A percentile compares a stretch with the other conserved stretches of the same genome.
These are phyloP conservation scores for Astreopora myriophthalma DNA, from an alignment of 64 coral and sea anemone genomes.

Conservation along the genomic window DNA sequence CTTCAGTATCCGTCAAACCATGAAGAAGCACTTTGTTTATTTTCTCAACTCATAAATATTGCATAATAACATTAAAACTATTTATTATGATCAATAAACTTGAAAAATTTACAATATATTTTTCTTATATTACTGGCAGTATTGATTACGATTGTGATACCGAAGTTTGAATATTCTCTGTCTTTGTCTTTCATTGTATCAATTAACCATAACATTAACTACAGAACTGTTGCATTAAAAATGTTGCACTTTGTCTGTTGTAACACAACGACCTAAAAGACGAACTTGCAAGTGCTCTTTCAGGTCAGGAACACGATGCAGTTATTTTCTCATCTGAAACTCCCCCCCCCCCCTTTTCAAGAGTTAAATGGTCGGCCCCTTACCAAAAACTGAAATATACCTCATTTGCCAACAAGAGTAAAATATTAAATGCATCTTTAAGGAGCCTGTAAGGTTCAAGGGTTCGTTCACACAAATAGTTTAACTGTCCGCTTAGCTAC, in stretches of 20 bases:
- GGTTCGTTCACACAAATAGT: too few relatives aligned
- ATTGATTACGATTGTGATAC: neutral
- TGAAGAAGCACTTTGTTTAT: neutral
- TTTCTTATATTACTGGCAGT: neutral
- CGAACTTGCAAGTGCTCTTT: neutral
- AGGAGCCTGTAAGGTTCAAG: neutral
- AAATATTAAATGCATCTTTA: neutral
- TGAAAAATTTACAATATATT: neutral
- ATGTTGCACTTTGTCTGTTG: neutral
- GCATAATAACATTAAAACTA: neutral
- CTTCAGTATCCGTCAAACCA: conserved; percentile 23
- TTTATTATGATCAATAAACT: neutral
- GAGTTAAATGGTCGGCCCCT: too few relatives aligned
- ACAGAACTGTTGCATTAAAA: neutral
- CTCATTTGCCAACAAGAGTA: neutral
- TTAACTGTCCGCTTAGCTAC: too few relatives aligned
- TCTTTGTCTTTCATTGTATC: neutral
- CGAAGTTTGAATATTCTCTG: neutral
- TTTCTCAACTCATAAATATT: neutral
- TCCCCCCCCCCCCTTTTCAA: neutral
- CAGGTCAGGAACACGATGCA: neutral
- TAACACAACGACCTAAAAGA: neutral
- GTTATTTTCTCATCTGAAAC: conserved; percentile 37
- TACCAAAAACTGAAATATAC: too few relatives aligned
- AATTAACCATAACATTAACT: conserved; percentile 5